A percentile compares a stretch with the other conserved stretches of the same genome.
Conservation (phyloP, 2,797 vertebrate species). For the Synaphobranchus kaupii region DNA sequence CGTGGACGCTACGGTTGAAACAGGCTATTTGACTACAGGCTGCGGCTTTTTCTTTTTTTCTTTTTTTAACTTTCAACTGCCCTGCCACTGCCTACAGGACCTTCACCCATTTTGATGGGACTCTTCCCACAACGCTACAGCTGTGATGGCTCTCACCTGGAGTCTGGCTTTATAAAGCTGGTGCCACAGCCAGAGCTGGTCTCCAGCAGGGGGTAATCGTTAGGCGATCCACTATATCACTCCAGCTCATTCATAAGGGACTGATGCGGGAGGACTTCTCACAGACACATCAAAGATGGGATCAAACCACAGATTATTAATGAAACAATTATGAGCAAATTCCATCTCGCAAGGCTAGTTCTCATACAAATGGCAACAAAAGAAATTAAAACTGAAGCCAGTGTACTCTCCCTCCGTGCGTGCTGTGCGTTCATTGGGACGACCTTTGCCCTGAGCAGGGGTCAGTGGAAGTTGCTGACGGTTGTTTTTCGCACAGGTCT, state of each 20-base stretch:
- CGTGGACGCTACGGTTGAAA: neutral
- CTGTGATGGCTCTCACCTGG: neutral
- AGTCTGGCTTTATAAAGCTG: neutral
- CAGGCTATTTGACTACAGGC: neutral
- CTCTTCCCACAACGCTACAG: neutral
- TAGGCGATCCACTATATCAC: neutral
- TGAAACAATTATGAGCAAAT: neutral
- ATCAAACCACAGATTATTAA: neutral
- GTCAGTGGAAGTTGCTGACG: neutral
- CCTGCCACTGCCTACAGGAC: neutral
- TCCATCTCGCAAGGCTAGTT: neutral
- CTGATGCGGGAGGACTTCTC: neutral
- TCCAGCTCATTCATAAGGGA: constrained; percentile 4
- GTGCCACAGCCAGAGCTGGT: neutral
- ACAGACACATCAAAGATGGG: neutral
- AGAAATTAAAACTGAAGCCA: neutral
- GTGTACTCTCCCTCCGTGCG: neutral
- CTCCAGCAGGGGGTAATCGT: neutral
- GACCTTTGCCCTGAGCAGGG: constrained; percentile 25
- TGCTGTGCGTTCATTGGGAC: constrained; percentile 11
- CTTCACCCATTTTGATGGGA: neutral
- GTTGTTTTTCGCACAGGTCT: constrained; percentile 13
- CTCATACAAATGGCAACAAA: neutral
- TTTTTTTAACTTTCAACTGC: neutral
- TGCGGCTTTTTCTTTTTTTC: neutral